Conservation (phyloP, 2,888 invertebrate genomes). For the Callinectes sapidus region DNA sequence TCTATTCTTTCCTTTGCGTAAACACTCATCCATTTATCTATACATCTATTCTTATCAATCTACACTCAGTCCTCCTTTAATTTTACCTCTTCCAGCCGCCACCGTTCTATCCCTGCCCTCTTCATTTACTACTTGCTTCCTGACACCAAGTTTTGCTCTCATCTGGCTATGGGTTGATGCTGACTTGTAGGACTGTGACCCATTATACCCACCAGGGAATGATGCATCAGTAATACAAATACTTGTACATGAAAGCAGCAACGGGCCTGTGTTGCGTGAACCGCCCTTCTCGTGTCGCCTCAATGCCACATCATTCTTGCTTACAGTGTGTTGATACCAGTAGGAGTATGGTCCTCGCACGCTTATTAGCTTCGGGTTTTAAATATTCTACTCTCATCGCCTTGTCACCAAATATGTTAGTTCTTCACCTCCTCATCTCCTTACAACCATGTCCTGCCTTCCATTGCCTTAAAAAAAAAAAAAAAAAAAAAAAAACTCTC, state of each 20-base stretch:
- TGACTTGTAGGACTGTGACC: constrained; percentile 1
- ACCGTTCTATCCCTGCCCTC: background rate
- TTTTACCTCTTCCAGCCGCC: background rate
- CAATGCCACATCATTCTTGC: no score
- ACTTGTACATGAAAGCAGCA: no score
- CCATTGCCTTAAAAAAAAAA: background rate
- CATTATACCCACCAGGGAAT: background rate
- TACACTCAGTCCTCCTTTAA: no score
- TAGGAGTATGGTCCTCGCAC: no score
- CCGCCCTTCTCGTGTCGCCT: no score
- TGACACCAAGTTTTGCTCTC: no score
- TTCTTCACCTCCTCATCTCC: background rate
- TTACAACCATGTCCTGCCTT: background rate
- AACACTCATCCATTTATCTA: no score
- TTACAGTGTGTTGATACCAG: no score
- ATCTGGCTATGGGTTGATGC: background rate
- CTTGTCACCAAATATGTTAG: background rate
- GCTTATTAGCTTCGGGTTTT: background rate
- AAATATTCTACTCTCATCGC: background rate
- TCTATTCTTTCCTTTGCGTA: no score
- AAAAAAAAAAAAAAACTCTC: no score
- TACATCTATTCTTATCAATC: no score
- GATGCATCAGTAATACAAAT: constrained; percentile 4
- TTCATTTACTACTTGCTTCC: background rate
- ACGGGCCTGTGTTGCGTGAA: no score